phyloP scores from a whole-genome alignment of 53 echinoderm and acorn worm genomes.

The Stichopus horrens region DNA sequence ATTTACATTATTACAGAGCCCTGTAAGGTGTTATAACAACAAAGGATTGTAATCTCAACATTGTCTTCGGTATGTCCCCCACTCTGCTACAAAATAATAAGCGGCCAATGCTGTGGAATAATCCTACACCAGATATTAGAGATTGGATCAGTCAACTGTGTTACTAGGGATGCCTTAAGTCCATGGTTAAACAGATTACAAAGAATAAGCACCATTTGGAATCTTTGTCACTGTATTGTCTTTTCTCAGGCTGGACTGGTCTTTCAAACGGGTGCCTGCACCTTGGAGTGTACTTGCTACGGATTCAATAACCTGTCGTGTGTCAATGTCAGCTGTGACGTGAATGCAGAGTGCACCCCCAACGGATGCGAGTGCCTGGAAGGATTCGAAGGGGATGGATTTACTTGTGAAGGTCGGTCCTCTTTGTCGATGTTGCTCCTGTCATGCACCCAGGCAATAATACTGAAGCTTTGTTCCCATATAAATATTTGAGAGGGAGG shows the following conservation, averaged over 20 bases:
- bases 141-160: background rate
- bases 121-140: background rate
- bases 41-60: no score
- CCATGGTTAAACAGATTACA: background rate
- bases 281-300: conserved; percentile 60
- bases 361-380: conserved; percentile 65
- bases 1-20: no score
- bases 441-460: background rate
- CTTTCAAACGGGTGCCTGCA: conserved; percentile 56
- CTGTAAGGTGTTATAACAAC: no score
- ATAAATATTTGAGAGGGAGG: no score
- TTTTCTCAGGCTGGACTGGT: conserved; percentile 36
- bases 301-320: conserved; percentile 52
- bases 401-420: conserved; percentile 65
- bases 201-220: background rate
- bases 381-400: conserved; percentile 79
- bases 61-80: no score
- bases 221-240: background rate
- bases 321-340: conserved; percentile 53
- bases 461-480: no score
- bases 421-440: background rate
- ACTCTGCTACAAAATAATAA: no score
- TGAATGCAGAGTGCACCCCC: conserved; percentile 56
- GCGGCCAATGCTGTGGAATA: background rate
- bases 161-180: background rate